Evolutionary conservation across 2,888 invertebrate genomes (phyloP).

Genomic region (Spicauda simplicius): DNA sequence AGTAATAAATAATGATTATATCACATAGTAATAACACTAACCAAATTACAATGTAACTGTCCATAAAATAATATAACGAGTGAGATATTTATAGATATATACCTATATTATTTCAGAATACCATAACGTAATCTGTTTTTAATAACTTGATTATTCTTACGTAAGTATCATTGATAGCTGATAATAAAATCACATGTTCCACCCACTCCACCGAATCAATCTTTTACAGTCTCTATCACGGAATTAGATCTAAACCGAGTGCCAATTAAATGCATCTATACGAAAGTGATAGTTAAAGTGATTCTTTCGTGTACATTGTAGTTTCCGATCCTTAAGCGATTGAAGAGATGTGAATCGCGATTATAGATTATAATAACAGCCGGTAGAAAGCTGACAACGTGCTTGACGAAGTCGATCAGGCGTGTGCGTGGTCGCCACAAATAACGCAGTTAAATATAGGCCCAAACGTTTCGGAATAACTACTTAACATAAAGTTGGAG

Average conservation of each 20-base stretch:
- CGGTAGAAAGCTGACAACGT: constrained; percentile 51
- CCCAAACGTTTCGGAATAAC: not conserved
- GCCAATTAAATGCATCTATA: constrained; percentile 40
- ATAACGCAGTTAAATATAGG: not conserved
- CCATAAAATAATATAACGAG: too few relatives aligned
- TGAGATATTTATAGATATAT: too few relatives aligned
- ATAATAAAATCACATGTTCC: constrained; percentile 25
- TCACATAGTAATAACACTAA: not conserved
- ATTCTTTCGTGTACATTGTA: constrained; percentile 31
- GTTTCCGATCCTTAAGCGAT: constrained; percentile 21
- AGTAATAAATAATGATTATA: not conserved
- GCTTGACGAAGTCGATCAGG: not conserved
- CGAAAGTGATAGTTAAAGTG: constrained; percentile 41
- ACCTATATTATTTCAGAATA: too few relatives aligned
- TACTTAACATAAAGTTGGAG: not conserved
- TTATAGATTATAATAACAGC: constrained; percentile 49
- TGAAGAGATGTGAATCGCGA: constrained; percentile 39
- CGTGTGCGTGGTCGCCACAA: not conserved
- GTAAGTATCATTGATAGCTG: constrained; percentile 19
- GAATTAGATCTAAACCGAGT: constrained; percentile 37
- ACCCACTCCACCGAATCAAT: constrained; percentile 39
- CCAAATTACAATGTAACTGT: not conserved
- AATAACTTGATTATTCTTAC: constrained; percentile 18
- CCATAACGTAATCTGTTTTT: not conserved
- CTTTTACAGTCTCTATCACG: constrained; percentile 40